Base-by-base conservation (phyloP, 2,888 invertebrate species). In the Choristoneura rosaceana region DNA sequence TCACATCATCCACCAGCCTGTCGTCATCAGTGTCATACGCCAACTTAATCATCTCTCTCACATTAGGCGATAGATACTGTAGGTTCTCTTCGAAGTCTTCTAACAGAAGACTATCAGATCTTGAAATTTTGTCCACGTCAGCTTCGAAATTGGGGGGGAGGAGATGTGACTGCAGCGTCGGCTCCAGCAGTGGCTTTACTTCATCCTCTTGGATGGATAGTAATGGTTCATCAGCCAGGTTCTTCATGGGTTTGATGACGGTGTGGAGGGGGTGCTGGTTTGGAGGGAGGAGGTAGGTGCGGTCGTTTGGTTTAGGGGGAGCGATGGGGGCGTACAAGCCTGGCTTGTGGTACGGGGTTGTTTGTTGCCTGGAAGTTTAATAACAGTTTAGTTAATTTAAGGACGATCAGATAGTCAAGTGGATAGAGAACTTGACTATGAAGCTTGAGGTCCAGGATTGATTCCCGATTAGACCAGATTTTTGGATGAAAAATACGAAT, bases 291-390 rank as follows among this genome's bases (percentile, higher is more conserved):
- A 91, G 87, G 77, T 86, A 91, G n/a, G 52, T 77, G 50, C 89
- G 79, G 52, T 89, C 90, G 52, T 81, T 81, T 0, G 90, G 87
- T 68, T 88, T 92, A 0, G 94, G 94, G 0, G 95, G 95, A 0
- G 85, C 80, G 10, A 83, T 81, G 0, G 95, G 96, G 0, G 95
- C 95, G 83, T 90, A 95, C 3, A 95, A 82, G 0, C 95, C 96
- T 0, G 95, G 95, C 52, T 84, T 89, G 81, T 95, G 94, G 81
- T 86, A 86, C 0, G 85, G 89, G 0, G 94, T 94, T 0, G 94
- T 94, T 63, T 81, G 63, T 5, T 90, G 90, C 68, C 92, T 92
- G 90, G 12, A 88, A 89, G 2, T 7, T 14, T 1, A 3, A 62
- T 25, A 25, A 55, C 3, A 33, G 2, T 17, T 52, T 52, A 52